phyloP scores from a whole-genome alignment of 2,113 vertebrate species.

The Falco punctatus region DNA sequence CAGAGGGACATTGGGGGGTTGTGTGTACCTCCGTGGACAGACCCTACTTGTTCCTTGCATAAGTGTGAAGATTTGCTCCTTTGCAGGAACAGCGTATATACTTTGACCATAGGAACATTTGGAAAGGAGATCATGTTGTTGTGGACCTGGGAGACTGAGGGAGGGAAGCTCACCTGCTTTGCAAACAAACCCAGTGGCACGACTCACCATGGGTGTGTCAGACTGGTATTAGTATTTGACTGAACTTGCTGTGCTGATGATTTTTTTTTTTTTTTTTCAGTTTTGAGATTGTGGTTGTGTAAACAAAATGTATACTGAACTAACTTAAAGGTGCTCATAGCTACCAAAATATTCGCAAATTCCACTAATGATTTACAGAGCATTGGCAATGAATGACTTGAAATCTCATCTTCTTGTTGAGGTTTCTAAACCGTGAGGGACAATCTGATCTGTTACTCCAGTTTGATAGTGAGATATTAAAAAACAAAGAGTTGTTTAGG shows the following conservation, averaged over 20 bases:
- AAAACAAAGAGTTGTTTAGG: not conserved
- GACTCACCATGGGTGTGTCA: accelerated
- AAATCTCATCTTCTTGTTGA: not conserved
- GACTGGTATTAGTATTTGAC: not conserved
- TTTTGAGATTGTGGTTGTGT: not conserved
- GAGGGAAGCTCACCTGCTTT: not conserved
- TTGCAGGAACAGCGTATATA: not conserved
- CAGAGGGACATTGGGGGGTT: not conserved
- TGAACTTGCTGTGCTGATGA: not conserved
- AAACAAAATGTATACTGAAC: not conserved
- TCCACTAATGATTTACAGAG: not conserved
- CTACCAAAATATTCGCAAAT: not conserved
- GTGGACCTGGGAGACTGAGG: not conserved
- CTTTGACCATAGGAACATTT: not conserved
- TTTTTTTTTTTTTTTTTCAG: not conserved
- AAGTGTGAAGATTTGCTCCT: not conserved
- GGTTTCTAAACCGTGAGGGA: not conserved
- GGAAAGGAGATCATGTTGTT: not conserved
- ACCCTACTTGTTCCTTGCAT: not conserved
- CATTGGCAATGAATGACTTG: not conserved
- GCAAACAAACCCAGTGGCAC: not conserved
- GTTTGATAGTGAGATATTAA: not conserved
- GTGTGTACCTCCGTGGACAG: not conserved
- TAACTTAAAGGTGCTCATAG: not conserved
- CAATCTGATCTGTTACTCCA: not conserved